Base-by-base conservation (phyloP, 2,888 invertebrate genomes). In the Mellilla xanthometata region DNA sequence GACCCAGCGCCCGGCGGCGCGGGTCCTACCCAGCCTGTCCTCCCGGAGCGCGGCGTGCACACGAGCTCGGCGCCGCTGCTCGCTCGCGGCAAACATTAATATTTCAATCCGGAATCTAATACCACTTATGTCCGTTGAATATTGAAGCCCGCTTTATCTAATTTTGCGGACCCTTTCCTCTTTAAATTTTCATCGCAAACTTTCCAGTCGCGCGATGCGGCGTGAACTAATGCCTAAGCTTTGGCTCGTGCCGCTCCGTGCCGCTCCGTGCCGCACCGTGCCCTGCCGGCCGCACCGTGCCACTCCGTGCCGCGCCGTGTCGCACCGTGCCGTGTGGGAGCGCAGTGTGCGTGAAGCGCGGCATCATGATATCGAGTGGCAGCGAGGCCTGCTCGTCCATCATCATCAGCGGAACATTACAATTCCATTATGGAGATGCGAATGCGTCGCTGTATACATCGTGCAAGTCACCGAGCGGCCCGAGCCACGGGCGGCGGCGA, bases 141-240 rank as follows among this genome's bases (percentile, higher is more conserved):
- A 60, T 56, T 52, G 49, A 53, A 51, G 43, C 47, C 41, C 48
- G 51, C 56, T 58, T 65, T 54, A 60, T 62, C 57, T 56, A 52
- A 65, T 49, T 51, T 40, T 31, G 45, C 35, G 51, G 49, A 57
- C 57, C 60, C 57, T 53, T 49, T 47, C 52, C 62, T 54, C 50
- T 62, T 65, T 62, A 60, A 64, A 63, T 54, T 68, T 63, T 62
- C 52, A 67, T 64, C 46, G 50, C 26, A 44, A 63, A 65, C 49
- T 65, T 58, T 61, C 23, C 53, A 56, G 54, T 41, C 39, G 39
- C 33, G 31, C 29, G 43, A 40, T 34, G 39, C 38, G 44, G 47
- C 11, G 42, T 24, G 26, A 38, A 49, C 52, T 46, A 39, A 48
- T 51, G 48, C 40, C 40, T 13, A 43, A 35, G 39, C 45, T 48